Evolutionary conservation across 2,888 invertebrate genomes (phyloP).

Genomic region (Orthosia cruda): DNA sequence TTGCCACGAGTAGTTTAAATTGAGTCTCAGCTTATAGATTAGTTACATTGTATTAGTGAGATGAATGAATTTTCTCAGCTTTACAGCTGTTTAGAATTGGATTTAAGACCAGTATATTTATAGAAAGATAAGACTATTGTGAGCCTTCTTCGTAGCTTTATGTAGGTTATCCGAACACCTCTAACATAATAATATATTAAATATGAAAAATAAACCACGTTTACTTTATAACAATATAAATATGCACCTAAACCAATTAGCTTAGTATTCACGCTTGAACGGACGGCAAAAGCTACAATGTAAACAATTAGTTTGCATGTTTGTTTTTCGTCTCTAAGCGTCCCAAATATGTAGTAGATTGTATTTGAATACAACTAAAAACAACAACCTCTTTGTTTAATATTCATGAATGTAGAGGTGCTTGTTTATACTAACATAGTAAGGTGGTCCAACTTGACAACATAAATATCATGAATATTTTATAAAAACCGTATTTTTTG

Average conservation of each 20-base stretch:
- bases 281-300: neutral
- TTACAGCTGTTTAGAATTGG: no score
- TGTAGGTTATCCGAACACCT: no score
- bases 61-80: no score
- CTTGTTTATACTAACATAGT: conserved; percentile 4
- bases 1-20: no score
- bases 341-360: conserved; percentile 14
- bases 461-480: conserved; percentile 32
- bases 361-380: conserved; percentile 27
- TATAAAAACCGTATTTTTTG: conserved; percentile 13
- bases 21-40: no score
- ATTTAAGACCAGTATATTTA: no score
- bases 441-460: conserved; percentile 3
- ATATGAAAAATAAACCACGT: neutral
- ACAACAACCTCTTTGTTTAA: conserved; percentile 16
- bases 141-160: no score
- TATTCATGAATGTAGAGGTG: conserved; percentile 39
- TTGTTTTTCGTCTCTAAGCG: neutral
- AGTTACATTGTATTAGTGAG: no score
- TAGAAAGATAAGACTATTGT: no score
- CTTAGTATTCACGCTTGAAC: neutral
- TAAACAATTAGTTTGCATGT: conserved; percentile 6
- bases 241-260: neutral
- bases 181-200: no score
- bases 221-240: no score